These are phyloP conservation scores for Ramphastos sulfuratus DNA, from an alignment of 2,113 vertebrate genomes.

Conservation along the genomic window DNA sequence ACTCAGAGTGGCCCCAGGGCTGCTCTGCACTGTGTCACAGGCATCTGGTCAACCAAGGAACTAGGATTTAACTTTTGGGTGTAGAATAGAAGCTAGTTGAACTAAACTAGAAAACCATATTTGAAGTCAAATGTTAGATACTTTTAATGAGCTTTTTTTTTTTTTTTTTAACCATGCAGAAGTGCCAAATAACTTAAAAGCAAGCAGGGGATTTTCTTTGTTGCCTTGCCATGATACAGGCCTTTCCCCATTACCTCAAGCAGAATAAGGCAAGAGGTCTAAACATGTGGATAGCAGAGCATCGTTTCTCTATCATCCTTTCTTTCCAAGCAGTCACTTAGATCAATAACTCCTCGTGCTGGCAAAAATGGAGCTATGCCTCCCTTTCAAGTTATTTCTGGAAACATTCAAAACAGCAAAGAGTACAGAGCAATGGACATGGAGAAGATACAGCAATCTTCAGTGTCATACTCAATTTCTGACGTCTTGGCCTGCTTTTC, in stretches of 20 bases:
- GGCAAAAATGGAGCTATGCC: not conserved
- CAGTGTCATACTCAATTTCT: not conserved
- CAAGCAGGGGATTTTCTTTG: not conserved
- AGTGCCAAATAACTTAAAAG: not conserved
- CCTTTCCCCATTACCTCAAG: not conserved
- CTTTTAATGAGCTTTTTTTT: not conserved
- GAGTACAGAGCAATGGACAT: not conserved
- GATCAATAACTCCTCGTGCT: not conserved
- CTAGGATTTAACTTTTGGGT: not conserved
- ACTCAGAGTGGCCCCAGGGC: not conserved
- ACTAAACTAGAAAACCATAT: not conserved
- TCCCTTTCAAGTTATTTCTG: conserved; percentile 15
- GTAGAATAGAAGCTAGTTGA: not conserved
- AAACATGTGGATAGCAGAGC: not conserved
- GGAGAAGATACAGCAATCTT: not conserved
- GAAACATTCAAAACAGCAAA: not conserved
- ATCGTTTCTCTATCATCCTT: not conserved
- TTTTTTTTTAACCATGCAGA: not conserved
- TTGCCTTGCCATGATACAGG: not conserved
- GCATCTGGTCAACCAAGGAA: not conserved
- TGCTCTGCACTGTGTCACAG: not conserved
- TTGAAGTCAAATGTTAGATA: not conserved
- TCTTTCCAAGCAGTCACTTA: not conserved
- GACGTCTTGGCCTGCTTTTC: not conserved
- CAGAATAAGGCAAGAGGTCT: not conserved